Base-by-base conservation (phyloP, 1,140 invertebrate genomes). In the Drosophila nasuta region DNA sequence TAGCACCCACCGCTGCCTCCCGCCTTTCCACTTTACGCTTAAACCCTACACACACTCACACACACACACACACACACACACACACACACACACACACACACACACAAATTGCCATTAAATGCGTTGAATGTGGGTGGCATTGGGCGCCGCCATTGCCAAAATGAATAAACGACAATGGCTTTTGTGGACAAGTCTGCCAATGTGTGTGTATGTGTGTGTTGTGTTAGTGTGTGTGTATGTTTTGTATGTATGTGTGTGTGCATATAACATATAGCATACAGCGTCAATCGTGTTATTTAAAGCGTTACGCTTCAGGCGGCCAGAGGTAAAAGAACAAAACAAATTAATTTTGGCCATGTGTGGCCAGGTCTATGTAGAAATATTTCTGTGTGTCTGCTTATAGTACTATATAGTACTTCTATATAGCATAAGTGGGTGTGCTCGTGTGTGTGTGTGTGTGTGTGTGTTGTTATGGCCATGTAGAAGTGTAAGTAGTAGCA, bases 81-180 rank as follows among this genome's bases (percentile, higher is more conserved):
- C n/a, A n/a, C n/a, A n/a, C n/a, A n/a, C n/a, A n/a, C n/a, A n/a
- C n/a, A n/a, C n/a, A 15, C 28, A n/a, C 62, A 48, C 38, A 56
- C 43, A 30, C 48, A 68, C 49, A 77, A 83, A 83, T 87, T 88
- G 82, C 83, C 80, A 87, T 82, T 88, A 88, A 83, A 83, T 74
- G 78, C 45, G 82, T 15, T 13, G 52, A 25, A 25, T 15, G 58
- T 63, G 70, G 62, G 68, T 25, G 75, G 62, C 66, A 64, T 41
- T 59, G 63, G 67, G 62, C 41, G 43, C 75, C 45, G 54, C 13
- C 54, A 56, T 45, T 65, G 75, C 41, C 56, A 66, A 75, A 78
- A 78, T 66, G 72, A 67, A 82, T 86, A 82, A 86, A 86, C 82
- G 82, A 83, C 82, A 88, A 87, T 87, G 79, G 77, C 80, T 58